A percentile compares a stretch with the other conserved stretches of the same genome.
These are phyloP conservation scores for Corythaeola cristata DNA, from an alignment of 2,113 vertebrate genomes.

Conservation along the genomic window DNA sequence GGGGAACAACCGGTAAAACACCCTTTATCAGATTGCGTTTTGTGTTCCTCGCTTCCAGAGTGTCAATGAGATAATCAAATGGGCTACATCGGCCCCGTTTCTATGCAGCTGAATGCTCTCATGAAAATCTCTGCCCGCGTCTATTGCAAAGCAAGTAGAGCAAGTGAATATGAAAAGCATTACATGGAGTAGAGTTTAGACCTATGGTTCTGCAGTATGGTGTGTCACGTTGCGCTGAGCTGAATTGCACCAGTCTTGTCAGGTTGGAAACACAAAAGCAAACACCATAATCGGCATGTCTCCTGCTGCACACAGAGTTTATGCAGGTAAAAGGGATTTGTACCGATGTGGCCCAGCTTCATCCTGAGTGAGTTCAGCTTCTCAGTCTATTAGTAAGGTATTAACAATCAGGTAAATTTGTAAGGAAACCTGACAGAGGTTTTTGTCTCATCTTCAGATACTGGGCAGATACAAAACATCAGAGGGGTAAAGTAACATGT, in stretches of 20 bases:
- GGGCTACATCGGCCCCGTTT: conserved; percentile 36
- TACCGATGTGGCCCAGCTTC: not conserved
- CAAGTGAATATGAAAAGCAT: conserved; percentile 14
- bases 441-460: conserved; percentile 1
- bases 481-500: not conserved
- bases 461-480: not conserved
- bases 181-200: not conserved
- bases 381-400: not conserved
- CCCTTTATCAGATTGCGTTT: conserved; percentile 31
- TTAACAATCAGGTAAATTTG: not conserved
- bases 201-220: not conserved
- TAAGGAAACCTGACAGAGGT: not conserved
- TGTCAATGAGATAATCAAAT: conserved; percentile 49
- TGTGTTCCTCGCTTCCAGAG: conserved; percentile 48
- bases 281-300: not conserved
- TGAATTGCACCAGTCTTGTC: not conserved
- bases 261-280: conserved; percentile 2
- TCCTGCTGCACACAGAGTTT: conserved; percentile 7
- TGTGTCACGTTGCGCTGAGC: not conserved
- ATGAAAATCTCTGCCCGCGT: conserved; percentile 12
- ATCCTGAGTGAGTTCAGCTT: not conserved
- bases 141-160: conserved; percentile 8
- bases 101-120: conserved; percentile 66
- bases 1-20: conserved; percentile 63
- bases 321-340: not conserved